These are phyloP conservation scores for Pangasius mekongensis DNA, from an alignment of 2,797 vertebrate species.

Conservation along the genomic window DNA sequence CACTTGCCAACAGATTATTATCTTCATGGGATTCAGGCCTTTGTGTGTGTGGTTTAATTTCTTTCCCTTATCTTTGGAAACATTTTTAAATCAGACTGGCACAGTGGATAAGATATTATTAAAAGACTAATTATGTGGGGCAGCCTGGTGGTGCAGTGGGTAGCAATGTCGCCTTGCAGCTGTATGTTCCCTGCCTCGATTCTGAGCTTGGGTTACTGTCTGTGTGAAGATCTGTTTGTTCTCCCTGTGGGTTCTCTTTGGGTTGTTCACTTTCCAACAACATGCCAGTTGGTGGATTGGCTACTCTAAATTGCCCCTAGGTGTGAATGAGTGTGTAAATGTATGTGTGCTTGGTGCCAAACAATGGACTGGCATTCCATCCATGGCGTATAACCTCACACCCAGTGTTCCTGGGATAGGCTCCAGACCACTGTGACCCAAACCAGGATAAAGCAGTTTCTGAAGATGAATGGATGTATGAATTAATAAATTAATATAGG, in stretches of 20 bases:
- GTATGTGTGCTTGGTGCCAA: background rate
- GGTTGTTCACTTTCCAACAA: background rate
- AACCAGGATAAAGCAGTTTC: background rate
- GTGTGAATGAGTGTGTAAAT: background rate
- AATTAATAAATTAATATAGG: background rate
- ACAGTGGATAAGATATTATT: slow-evolving; percentile 2
- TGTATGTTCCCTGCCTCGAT: background rate
- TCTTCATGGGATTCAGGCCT: slow-evolving; percentile 34
- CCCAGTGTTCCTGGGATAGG: background rate
- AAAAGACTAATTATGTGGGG: background rate
- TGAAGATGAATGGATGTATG: background rate
- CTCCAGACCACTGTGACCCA: background rate
- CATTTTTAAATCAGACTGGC: background rate
- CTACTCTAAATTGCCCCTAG: slow-evolving; percentile 1
- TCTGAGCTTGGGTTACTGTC: background rate
- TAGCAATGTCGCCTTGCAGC: background rate
- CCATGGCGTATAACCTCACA: background rate
- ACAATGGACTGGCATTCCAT: background rate
- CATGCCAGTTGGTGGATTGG: background rate
- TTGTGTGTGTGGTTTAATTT: slow-evolving; percentile 25
- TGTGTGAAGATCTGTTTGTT: background rate
- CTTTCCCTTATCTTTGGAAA: slow-evolving; percentile 11
- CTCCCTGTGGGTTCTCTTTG: background rate
- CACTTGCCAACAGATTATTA: slow-evolving; percentile 46
- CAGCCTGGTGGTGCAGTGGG: background rate